Evolutionary conservation across 2,113 vertebrate species (phyloP).

Genomic region (Ranitomeya imitator): DNA sequence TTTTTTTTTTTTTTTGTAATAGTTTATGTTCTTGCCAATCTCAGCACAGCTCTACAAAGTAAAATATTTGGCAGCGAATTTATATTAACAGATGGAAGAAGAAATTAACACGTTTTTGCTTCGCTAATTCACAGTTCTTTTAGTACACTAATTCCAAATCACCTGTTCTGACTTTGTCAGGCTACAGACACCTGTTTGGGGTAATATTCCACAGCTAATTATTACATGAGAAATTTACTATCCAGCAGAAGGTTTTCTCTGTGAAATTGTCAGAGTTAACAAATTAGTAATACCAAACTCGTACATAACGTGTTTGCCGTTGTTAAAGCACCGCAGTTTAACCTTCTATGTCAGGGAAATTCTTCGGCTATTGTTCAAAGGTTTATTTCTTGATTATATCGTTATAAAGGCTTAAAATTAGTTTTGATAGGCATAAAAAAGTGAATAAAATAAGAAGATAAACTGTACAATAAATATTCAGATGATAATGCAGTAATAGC

Average conservation of each 20-base stretch:
- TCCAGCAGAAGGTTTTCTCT: constrained; percentile 83
- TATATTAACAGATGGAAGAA: constrained; percentile 99
- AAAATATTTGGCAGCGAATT: constrained; percentile 98
- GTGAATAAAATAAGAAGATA: not conserved
- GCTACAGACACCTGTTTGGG: constrained; percentile 99
- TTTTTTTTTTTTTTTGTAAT: constrained; percentile 76
- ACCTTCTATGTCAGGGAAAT: constrained; percentile 61
- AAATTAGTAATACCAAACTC: constrained; percentile 79
- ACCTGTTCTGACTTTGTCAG: constrained; percentile 94
- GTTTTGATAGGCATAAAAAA: not conserved
- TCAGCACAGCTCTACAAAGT: constrained; percentile 86
- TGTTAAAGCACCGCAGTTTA: constrained; percentile 72
- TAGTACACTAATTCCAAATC: constrained; percentile 91
- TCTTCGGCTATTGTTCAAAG: constrained; percentile 56
- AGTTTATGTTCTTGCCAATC: constrained; percentile 88
- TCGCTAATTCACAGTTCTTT: constrained; percentile 95
- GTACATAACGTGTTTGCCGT: constrained; percentile 70
- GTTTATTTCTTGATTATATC: constrained; percentile 23
- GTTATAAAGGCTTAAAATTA: not conserved
- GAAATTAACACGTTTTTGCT: constrained; percentile 98
- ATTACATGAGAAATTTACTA: constrained; percentile 93
- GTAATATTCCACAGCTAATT: constrained; percentile 96
- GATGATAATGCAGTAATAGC: not conserved
- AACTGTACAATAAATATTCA: not conserved
- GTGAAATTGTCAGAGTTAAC: constrained; percentile 89